Percentiles rank a stretch among this genome's conserved stretches.
Evolutionary conservation across 1,140 invertebrate genomes (phyloP).

Genomic region (Centruroides sculpturatus): DNA sequence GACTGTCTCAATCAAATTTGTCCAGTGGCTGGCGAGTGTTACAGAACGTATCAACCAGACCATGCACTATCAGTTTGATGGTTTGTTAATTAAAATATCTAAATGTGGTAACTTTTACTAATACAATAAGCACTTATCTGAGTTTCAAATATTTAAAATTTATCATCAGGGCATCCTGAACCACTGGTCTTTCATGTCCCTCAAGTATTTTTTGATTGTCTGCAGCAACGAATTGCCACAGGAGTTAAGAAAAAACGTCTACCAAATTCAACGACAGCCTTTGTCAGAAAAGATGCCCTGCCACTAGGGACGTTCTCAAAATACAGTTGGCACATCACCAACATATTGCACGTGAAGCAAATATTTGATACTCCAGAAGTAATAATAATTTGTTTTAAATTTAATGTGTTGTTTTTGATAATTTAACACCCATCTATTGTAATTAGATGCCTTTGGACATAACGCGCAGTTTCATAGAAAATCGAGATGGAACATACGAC

Average conservation of each 20-base stretch:
- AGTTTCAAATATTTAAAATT: not conserved
- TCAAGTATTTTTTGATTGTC: conserved; percentile 51
- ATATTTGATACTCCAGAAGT: conserved; percentile 57
- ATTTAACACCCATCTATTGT: conserved; percentile 3
- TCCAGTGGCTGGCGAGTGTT: conserved; percentile 53
- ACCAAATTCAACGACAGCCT: conserved; percentile 41
- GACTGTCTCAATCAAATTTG: conserved; percentile 37
- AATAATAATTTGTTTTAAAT: conserved; percentile 9
- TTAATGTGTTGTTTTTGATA: too few species aligned
- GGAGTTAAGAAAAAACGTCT: conserved; percentile 49
- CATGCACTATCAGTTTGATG: conserved; percentile 60
- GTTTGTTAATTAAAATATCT: conserved; percentile 27
- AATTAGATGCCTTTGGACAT: conserved; percentile 44
- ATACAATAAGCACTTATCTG: not conserved
- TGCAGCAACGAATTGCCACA: conserved; percentile 49
- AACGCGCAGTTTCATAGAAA: conserved; percentile 49
- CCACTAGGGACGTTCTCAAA: conserved; percentile 54
- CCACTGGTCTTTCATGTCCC: conserved; percentile 55
- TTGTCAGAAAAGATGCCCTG: conserved; percentile 44
- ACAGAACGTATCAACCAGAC: conserved; percentile 62
- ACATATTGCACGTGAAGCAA: conserved; percentile 53
- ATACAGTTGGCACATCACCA: conserved; percentile 58
- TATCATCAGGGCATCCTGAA: conserved; percentile 37
- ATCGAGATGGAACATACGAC: conserved; percentile 47
- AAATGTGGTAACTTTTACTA: too few species aligned